These are phyloP conservation scores for Coluber constrictor DNA, from an alignment of 2,797 vertebrate species.

Conservation along the genomic window DNA sequence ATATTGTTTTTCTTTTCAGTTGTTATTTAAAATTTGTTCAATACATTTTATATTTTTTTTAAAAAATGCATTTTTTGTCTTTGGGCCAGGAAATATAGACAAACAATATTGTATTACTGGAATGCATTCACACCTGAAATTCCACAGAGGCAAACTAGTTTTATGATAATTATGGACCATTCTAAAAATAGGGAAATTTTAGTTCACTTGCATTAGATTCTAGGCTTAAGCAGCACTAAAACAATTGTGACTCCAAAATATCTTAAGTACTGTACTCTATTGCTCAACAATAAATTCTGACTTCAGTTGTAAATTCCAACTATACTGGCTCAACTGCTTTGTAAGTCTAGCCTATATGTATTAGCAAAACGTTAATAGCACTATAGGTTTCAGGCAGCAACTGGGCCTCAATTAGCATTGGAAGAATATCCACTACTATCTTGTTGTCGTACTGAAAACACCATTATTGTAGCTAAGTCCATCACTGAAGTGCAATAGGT, in stretches of 20 bases:
- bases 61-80: neutral
- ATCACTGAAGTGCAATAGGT: slow-evolving; percentile 67
- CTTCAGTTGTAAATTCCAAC: neutral
- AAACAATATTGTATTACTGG: neutral
- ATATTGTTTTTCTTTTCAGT: neutral
- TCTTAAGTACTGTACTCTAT: neutral
- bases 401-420: slow-evolving; percentile 58
- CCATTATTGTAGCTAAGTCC: slow-evolving; percentile 64
- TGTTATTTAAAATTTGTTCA: neutral
- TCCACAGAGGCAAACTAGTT: neutral
- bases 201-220: neutral
- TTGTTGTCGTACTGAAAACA: slow-evolving; percentile 66
- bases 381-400: slow-evolving; percentile 59
- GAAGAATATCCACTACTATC: slow-evolving; percentile 64
- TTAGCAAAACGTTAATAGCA: slow-evolving; percentile 46
- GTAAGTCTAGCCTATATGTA: neutral
- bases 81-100: neutral
- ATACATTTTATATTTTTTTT: neutral
- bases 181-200: neutral
- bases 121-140: neutral
- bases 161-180: neutral
- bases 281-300: neutral
- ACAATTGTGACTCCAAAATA: neutral
- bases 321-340: neutral
- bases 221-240: neutral